These are phyloP conservation scores for Typhlichthys eigenmanni DNA, from an alignment of 2,797 vertebrate genomes.

Conservation along the genomic window DNA sequence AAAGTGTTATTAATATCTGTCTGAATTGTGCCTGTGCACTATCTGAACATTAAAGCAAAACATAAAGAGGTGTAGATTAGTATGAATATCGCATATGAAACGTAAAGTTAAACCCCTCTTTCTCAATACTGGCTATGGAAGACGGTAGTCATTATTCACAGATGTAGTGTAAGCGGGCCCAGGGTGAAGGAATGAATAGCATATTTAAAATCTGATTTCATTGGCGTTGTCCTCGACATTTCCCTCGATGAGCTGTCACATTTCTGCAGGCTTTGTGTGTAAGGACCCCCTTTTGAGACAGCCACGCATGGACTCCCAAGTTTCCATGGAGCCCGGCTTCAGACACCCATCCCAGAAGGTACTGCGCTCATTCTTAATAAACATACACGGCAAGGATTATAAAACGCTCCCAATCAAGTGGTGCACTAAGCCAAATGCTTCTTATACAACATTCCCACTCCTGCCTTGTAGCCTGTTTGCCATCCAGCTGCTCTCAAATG, in stretches of 20 bases:
- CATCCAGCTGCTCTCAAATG: conserved; percentile 47
- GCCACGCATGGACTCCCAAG: conserved; percentile 63
- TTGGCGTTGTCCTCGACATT: conserved; percentile 17
- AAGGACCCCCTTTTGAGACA: conserved; percentile 84
- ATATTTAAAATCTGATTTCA: conserved; percentile 38
- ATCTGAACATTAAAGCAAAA: too few species aligned
- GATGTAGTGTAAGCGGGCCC: not conserved
- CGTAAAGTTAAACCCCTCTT: conserved; percentile 18
- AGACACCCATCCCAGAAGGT: conserved; percentile 76
- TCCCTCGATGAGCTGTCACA: conserved; percentile 15
- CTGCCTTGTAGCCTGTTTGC: conserved; percentile 46
- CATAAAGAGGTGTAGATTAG: too few species aligned
- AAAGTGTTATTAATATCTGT: too few species aligned
- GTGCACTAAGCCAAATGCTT: conserved; percentile 48
- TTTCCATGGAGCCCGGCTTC: conserved; percentile 71
- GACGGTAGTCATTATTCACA: not conserved
- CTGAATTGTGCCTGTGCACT: too few species aligned
- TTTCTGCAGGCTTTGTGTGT: conserved; percentile 86
- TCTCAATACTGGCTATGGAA: not conserved
- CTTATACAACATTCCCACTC: conserved; percentile 52
- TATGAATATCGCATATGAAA: too few species aligned
- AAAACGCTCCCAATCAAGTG: conserved; percentile 28
- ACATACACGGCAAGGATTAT: not conserved
- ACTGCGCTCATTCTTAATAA: not conserved
- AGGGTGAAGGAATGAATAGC: conserved; percentile 22